Conservation (phyloP, 2,888 invertebrate species). For the Drosophila falleni region DNA sequence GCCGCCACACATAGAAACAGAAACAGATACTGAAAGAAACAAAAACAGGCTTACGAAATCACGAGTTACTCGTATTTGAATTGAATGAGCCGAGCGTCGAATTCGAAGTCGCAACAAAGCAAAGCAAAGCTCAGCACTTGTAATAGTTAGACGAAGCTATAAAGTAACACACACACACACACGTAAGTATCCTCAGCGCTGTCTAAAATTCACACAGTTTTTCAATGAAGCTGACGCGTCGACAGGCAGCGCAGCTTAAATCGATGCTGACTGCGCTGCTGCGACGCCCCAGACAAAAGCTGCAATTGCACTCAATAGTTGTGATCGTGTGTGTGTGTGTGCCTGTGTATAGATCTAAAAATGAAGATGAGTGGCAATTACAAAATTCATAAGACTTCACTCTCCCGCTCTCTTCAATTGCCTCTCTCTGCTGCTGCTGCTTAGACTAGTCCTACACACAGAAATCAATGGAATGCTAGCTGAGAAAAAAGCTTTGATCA, state of each 20-base stretch:
- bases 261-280: conserved; percentile 31
- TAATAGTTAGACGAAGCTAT: conserved; percentile 57
- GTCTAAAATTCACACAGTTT: conserved; percentile 70
- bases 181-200: conserved; percentile 46
- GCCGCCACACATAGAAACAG: conserved; percentile 19
- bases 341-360: conserved; percentile 37
- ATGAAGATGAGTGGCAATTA: conserved; percentile 64
- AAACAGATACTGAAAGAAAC: conserved; percentile 19
- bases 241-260: conserved; percentile 14
- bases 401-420: conserved; percentile 29
- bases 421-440: conserved; percentile 4
- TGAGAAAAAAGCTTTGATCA: conserved; percentile 62
- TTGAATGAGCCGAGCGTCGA: conserved; percentile 66
- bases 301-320: conserved; percentile 51
- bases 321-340: conserved; percentile 8
- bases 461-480: conserved; percentile 68
- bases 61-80: conserved; percentile 73
- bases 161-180: conserved; percentile 24
- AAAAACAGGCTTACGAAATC: conserved; percentile 79
- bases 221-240: conserved; percentile 53
- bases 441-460: conserved; percentile 64
- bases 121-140: conserved; percentile 56
- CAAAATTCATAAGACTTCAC: conserved; percentile 62
- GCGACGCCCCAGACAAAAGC: conserved; percentile 33
- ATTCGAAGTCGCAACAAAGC: conserved; percentile 41